A percentile compares a stretch with the other conserved stretches of the same genome.
These are phyloP conservation scores for Poecilia latipinna DNA, from an alignment of 2,113 vertebrate species.

Conservation along the genomic window DNA sequence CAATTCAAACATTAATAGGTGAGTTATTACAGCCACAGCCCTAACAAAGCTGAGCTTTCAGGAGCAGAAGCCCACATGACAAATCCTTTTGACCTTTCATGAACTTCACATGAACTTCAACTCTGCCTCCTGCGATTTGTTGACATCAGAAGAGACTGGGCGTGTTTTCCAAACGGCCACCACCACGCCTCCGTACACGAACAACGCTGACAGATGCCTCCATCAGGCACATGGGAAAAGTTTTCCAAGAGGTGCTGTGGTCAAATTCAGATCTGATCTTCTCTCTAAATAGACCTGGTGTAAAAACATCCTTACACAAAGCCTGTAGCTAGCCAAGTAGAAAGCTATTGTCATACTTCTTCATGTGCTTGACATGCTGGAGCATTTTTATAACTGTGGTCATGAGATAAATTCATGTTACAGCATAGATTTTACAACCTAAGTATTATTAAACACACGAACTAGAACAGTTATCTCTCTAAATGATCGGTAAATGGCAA, in stretches of 20 bases:
- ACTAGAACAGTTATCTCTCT: too few species aligned
- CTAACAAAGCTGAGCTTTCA: slow-evolving; percentile 36
- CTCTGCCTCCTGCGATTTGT: slow-evolving; percentile 7
- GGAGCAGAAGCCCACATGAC: slow-evolving; percentile 51
- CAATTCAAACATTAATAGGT: background rate
- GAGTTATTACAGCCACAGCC: background rate
- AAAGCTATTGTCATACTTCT: too few species aligned
- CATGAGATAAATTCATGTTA: too few species aligned
- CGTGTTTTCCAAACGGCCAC: slow-evolving; percentile 7
- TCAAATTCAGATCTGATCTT: background rate
- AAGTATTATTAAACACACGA: too few species aligned
- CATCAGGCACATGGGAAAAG: background rate
- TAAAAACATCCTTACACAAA: background rate
- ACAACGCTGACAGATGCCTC: background rate
- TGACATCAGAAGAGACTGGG: slow-evolving; percentile 19
- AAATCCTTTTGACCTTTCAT: slow-evolving; percentile 29
- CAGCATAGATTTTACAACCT: too few species aligned
- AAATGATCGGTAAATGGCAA: too few species aligned
- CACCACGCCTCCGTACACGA: slow-evolving; percentile 1
- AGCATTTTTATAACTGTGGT: too few species aligned
- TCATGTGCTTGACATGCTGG: too few species aligned
- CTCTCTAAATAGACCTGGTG: background rate
- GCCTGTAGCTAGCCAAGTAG: too few species aligned
- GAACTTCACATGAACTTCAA: slow-evolving; percentile 47
- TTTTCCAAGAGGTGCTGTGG: background rate